phyloP scores from a whole-genome alignment of 2,113 vertebrate genomes.

The Eidolon helvum region DNA sequence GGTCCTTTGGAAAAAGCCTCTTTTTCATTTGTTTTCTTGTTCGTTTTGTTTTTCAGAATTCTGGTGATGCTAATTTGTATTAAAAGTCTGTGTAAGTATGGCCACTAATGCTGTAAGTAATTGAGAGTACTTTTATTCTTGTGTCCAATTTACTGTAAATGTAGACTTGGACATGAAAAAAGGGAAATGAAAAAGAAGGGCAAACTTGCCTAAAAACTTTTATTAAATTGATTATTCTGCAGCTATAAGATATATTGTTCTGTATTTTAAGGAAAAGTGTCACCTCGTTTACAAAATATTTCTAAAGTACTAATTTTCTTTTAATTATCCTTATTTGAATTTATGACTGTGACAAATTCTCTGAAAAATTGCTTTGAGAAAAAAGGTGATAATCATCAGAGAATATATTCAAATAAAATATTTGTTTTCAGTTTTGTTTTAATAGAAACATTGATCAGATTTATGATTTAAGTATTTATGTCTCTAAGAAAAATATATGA shows the following conservation, averaged over 20 bases:
- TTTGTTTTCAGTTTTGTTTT: constrained; percentile 15
- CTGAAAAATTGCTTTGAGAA: not conserved
- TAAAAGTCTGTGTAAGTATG: not conserved
- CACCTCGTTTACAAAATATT: constrained; percentile 4
- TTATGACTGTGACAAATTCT: not conserved
- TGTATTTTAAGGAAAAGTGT: constrained; percentile 31
- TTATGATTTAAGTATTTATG: constrained; percentile 8
- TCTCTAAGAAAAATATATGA: not conserved
- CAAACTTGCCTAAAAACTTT: not conserved
- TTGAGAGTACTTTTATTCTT: constrained; percentile 13
- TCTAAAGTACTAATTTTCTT: not conserved
- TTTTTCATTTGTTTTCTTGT: not conserved
- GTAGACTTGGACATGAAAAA: not conserved
- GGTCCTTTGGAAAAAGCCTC: not conserved
- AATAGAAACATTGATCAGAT: constrained; percentile 6
- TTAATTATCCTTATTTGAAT: constrained; percentile 2
- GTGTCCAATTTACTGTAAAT: not conserved
- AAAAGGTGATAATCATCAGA: not conserved
- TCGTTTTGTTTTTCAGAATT: constrained; percentile 15
- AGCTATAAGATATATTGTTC: not conserved
- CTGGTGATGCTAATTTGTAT: not conserved
- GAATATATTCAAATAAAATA: constrained; percentile 23
- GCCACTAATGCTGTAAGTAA: not conserved
- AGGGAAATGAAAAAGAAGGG: not conserved
- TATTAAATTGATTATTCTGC: constrained; percentile 8